Evolutionary conservation across 1,140 invertebrate genomes (phyloP).

Genomic region (Lordiphosa clarofinis): DNA sequence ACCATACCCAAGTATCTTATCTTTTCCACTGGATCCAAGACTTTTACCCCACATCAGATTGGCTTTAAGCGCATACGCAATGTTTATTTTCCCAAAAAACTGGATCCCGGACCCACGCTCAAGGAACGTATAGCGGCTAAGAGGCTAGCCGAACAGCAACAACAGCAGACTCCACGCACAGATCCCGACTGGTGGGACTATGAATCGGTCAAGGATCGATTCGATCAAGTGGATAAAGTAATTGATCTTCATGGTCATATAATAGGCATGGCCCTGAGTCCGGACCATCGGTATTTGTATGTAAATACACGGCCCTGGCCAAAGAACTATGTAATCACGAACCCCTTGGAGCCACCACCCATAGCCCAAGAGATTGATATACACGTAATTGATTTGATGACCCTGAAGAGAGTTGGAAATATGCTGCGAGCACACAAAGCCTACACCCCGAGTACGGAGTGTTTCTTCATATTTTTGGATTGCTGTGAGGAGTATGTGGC

Average conservation of each 20-base stretch:
- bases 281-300: constrained; percentile 92
- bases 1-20: constrained; percentile 86
- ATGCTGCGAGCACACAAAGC: constrained; percentile 92
- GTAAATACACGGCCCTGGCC: constrained; percentile 94
- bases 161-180: constrained; percentile 79
- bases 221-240: constrained; percentile 89
- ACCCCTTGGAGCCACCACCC: constrained; percentile 90
- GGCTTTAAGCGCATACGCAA: constrained; percentile 90
- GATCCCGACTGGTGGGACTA: constrained; percentile 87
- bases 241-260: constrained; percentile 94
- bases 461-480: constrained; percentile 94
- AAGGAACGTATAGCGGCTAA: constrained; percentile 84
- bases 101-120: constrained; percentile 86
- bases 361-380: constrained; percentile 96
- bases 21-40: constrained; percentile 91
- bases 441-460: constrained; percentile 93
- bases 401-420: constrained; percentile 88
- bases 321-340: constrained; percentile 87
- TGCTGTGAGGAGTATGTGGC: constrained; percentile 92
- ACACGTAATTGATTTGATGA: constrained; percentile 91
- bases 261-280: constrained; percentile 93
- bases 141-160: constrained; percentile 79
- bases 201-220: constrained; percentile 85
- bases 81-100: constrained; percentile 85
- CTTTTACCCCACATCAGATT: constrained; percentile 93